Evolutionary conservation across 1,140 invertebrate species (phyloP), one percentile per base, ranked within the genome.

Genomic region (Ladona fulva): DNA sequence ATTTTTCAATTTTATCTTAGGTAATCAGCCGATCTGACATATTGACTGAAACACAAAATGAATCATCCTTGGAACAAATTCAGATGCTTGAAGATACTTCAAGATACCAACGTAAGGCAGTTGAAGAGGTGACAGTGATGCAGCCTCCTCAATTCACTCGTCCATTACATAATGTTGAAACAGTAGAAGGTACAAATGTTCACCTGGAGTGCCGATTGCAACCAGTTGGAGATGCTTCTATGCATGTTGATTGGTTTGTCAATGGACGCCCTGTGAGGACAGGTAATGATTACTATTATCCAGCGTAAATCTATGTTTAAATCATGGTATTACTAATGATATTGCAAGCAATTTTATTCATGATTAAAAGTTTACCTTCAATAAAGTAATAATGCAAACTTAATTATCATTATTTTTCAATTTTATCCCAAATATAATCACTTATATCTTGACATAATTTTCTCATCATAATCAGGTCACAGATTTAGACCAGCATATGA

Each of bases 211-310:
- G 94, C 81, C 91, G 96, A 77, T 87, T 98, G 42, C 93, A 95
- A 83, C 98, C 97, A 7, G 92, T 98, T 77, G 96, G 97, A 37
- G 97, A 99, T 86, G 91, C 95, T 0, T 93, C 91, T 8, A 97
- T 99, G 95, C 92, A 89, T 84, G 94, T 99, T 7, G 96, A 99
- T 81, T 99, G 98, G 98, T 95, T 97, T 83, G 93, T 95, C 25
- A 98, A 99, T 86, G 97, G 96, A 74, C 87, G 91, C 80, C 94
- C 93, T 24, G 91, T 95, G 6, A 93, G 92, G 84, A 93, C 91
- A 52, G 85, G 83, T 85, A 77, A 80, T 80, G 8, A 37, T 37
- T 37, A n/a, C n/a, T n/a, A n/a, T n/a, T n/a, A n/a, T n/a, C n/a
- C n/a, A n/a, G n/a, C n/a, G n/a, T n/a, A n/a, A n/a, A n/a, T n/a